Evolutionary conservation across 1,140 invertebrate species (phyloP).

Genomic region (Leptonema lineaticorne): DNA sequence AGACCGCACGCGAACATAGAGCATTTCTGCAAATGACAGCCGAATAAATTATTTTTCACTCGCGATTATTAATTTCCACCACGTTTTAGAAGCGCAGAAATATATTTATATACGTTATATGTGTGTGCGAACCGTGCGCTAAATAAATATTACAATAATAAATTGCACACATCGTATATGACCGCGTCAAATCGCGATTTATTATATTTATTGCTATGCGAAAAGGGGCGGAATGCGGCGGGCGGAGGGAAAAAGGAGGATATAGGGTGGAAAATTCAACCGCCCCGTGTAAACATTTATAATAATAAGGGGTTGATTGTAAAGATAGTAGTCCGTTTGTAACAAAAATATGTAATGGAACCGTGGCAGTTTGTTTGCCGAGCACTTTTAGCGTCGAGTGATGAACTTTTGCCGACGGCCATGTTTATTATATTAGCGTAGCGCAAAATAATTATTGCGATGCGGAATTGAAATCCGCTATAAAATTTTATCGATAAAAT

Average conservation of each 20-base stretch:
- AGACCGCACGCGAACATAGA: conserved; percentile 32
- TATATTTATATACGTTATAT: no score
- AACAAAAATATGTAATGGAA: conserved; percentile 33
- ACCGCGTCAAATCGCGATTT: conserved; percentile 13
- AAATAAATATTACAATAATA: no score
- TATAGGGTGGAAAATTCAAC: not conserved
- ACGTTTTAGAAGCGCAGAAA: not conserved
- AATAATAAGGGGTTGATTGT: conserved; percentile 22
- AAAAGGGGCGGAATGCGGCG: not conserved
- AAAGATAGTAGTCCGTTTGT: conserved; percentile 11
- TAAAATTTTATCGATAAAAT: no score
- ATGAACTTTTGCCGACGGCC: conserved; percentile 14
- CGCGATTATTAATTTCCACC: conserved; percentile 24
- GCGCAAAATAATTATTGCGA: not conserved
- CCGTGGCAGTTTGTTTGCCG: conserved; percentile 19
- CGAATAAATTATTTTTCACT: conserved; percentile 18
- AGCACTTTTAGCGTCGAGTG: conserved; percentile 20
- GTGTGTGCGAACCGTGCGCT: not conserved
- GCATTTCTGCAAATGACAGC: conserved; percentile 23
- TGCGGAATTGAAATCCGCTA: no score
- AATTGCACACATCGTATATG: not conserved
- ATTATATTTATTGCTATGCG: no score
- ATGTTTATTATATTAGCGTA: conserved; percentile 16
- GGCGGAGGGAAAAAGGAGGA: not conserved
- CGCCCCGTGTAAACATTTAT: conserved; percentile 12